Base-by-base conservation (phyloP, 2,888 invertebrate species). In the Diplolepis rosae region DNA sequence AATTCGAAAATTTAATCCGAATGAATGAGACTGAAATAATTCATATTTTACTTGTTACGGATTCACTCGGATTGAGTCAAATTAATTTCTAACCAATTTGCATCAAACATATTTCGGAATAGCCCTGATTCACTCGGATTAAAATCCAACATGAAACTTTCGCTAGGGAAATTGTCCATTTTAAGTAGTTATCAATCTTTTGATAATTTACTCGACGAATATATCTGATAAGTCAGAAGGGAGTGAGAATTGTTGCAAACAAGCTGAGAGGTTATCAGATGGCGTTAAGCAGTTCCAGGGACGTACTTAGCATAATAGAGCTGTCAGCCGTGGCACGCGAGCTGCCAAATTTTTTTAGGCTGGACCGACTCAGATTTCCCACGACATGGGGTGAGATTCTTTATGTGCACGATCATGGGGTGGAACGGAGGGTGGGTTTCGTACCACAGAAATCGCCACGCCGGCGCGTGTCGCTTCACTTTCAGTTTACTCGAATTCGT, bases 291-390 rank as follows among this genome's bases (percentile, higher is more conserved):
- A 79, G 75, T 72, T 54, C 68, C 56, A 66, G 67, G n/a, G 66
- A 68, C 65, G 69, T 28, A 52, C 68, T 69, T 72, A 50, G 48
- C 71, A 80, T 81, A 82, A 84, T 84, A 79, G 83, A 84, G 81
- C 79, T 77, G 84, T 84, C 83, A 81, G 65, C 61, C 70, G 70
- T 73, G 68, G 68, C 67, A 68, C 76, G 66, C 76, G 72, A 76
- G 76, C 74, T 77, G 69, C 73, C 54, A 61, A 65, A 72, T 78
- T 79, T 78, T 75, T 77, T 77, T 76, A 76, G 68, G 69, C 73
- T 73, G 77, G 76, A 71, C 71, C 75, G 54, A 73, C 79, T 75
- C 70, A 78, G 77, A 80, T 84, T 87, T 87, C 87, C 87, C 86
- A 87, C 87, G 85, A 67, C 79, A 76, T 71, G 56, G 77, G 79